Conservation (phyloP, 2,888 invertebrate genomes). For the Yponomeuta sedellus region DNA sequence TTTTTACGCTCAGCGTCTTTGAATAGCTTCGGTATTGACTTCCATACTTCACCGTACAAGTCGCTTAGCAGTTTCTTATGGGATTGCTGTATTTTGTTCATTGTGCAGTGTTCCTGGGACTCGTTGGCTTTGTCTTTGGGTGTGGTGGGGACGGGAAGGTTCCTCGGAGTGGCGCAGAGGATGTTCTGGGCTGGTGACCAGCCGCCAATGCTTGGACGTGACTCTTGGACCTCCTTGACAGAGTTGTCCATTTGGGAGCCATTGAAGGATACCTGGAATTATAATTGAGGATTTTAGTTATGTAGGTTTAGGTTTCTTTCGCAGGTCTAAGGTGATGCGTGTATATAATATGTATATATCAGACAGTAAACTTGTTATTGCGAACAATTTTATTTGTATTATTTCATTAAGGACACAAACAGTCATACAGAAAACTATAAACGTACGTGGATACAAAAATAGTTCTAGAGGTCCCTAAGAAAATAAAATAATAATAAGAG, state of each 20-base stretch:
- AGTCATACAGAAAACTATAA: no score
- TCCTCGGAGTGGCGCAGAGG: conserved; percentile 51
- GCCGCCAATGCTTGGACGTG: conserved; percentile 44
- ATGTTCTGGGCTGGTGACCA: conserved; percentile 67
- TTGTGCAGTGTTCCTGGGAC: conserved; percentile 55
- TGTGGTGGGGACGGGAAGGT: conserved; percentile 49
- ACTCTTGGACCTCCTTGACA: conserved; percentile 28
- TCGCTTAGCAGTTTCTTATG: conserved; percentile 65
- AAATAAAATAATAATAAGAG: no score
- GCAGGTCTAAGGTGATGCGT: no score
- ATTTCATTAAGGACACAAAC: no score
- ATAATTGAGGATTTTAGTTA: not conserved
- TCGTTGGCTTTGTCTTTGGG: conserved; percentile 56
- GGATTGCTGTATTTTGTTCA: conserved; percentile 56
- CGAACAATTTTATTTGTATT: no score
- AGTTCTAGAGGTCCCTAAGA: no score
- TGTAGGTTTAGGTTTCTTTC: no score
- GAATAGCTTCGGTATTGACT: conserved; percentile 62
- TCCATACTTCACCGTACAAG: conserved; percentile 75
- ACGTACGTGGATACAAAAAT: no score
- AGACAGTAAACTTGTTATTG: no score
- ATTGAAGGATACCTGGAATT: conserved; percentile 52
- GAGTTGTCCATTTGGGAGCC: conserved; percentile 36
- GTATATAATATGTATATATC: no score
- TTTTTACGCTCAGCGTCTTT: conserved; percentile 46